Conservation (phyloP, 2,888 invertebrate species). For the Chloroclystis v-ata region DNA sequence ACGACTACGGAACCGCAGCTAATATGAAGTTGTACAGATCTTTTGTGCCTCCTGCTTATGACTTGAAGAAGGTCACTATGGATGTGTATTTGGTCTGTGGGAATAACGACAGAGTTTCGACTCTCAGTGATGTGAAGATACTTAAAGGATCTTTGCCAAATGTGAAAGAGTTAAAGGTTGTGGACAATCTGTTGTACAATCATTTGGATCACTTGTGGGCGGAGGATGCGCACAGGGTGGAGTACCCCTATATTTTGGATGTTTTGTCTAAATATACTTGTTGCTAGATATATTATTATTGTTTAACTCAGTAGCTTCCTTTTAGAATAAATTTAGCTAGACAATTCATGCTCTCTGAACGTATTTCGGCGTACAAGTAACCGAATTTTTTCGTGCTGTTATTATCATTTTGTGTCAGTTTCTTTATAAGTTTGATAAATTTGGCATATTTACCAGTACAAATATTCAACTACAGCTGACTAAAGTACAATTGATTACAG, state of each 20-base stretch:
- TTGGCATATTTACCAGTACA: too few relatives aligned
- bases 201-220: conserved; percentile 50
- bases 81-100: conserved; percentile 36
- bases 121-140: conserved; percentile 34
- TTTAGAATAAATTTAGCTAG: too few relatives aligned
- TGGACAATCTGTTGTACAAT: conserved; percentile 30
- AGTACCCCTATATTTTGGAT: conserved; percentile 29
- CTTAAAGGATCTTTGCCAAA: conserved; percentile 37
- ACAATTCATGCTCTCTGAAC: too few relatives aligned
- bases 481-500: too few relatives aligned
- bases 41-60: conserved; percentile 38
- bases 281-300: too few relatives aligned
- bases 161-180: conserved; percentile 29
- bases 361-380: too few relatives aligned
- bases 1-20: conserved; percentile 38
- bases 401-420: too few relatives aligned
- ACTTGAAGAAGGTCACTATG: conserved; percentile 41
- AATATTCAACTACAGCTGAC: too few relatives aligned
- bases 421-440: too few relatives aligned
- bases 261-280: conserved; percentile 11
- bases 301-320: too few relatives aligned
- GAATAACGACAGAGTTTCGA: conserved; percentile 40
- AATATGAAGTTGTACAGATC: conserved; percentile 39
- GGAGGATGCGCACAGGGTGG: conserved; percentile 23
- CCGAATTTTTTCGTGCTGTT: too few relatives aligned